Evolutionary conservation across 2,888 invertebrate species (phyloP).

Genomic region (Papilio demoleus): DNA sequence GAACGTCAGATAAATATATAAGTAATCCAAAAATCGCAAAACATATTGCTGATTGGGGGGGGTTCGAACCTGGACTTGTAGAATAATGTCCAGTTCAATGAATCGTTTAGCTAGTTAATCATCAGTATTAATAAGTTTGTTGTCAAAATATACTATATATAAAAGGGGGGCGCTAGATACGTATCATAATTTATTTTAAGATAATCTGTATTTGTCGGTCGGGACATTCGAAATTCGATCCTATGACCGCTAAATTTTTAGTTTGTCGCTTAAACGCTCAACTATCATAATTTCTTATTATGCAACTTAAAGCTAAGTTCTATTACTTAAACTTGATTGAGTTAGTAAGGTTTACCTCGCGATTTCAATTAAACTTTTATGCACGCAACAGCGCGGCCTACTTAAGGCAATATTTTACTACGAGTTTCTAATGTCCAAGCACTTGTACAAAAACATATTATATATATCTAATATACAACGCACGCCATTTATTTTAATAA

Average conservation of each 20-base stretch:
- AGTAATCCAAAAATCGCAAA: too few relatives aligned
- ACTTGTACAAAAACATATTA: not conserved
- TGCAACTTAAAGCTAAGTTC: too few relatives aligned
- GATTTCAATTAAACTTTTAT: conserved; percentile 49
- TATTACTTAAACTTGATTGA: conserved; percentile 59
- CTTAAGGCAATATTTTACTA: not conserved
- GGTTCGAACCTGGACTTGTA: too few relatives aligned
- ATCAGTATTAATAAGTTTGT: too few relatives aligned
- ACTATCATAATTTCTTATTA: conserved; percentile 43
- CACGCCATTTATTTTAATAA: conserved; percentile 53
- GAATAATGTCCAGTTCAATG: too few relatives aligned
- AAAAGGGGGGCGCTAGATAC: too few relatives aligned
- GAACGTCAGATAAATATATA: too few relatives aligned
- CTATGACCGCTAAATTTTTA: not conserved
- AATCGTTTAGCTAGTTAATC: too few relatives aligned
- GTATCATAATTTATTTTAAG: too few relatives aligned
- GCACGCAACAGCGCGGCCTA: conserved; percentile 41
- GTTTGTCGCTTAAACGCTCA: not conserved
- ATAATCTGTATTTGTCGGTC: not conserved
- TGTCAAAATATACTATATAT: too few relatives aligned
- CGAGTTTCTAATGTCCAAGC: not conserved
- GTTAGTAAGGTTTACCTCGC: conserved; percentile 62
- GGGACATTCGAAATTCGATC: not conserved
- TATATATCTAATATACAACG: conserved; percentile 35
- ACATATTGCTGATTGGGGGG: too few relatives aligned